Base-by-base conservation (phyloP, 2,888 invertebrate genomes). In the Baronia brevicornis region DNA sequence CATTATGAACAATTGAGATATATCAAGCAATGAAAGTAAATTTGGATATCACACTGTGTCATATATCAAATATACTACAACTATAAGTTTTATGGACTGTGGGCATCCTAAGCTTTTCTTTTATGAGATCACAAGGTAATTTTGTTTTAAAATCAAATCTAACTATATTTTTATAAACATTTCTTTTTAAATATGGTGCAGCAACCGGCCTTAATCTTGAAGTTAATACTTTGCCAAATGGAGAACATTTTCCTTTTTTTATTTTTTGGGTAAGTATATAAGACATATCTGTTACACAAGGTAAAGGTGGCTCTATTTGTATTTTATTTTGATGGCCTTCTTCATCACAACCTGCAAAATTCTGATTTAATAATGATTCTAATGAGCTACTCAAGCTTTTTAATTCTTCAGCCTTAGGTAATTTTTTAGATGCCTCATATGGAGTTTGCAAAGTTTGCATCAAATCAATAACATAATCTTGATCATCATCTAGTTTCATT, bases 91-190 rank as follows among this genome's bases (percentile, higher is more conserved):
- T 40, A n/a, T 42, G 48, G 28, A 46, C 35, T 5, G 44, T 48
- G 5, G 63, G 68, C 8, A 60, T 59, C 19, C 50, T 46, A 30
- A 60, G 38, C 27, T 55, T 70, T 32, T 65, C 70, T 35, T 64
- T 67, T 8, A 65, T 63, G 8, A 68, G 34, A 41, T 80, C 79
- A 48, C 74, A 75, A 0, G 80, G 79, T 4, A 77, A 78, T 20
- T 63, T 64, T 3, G 70, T 69, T 5, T 51, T 53, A 20, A 80
- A 80, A 36, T 72, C 65, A 57, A 80, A 79, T 10, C 51, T 43
- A 0, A 44, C 38, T 11, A 78, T 55, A n/a, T 46, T 48, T 3
- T 46, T 38, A 2, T 51, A 23, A 1, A 64, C 33, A 2, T 54
- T 52, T 18, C 57, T 52, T 20, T 38, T 54, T 1, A 75, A 39